Evolutionary conservation across 2,888 invertebrate species (phyloP).

Genomic region (Drosophila paranaensis): DNA sequence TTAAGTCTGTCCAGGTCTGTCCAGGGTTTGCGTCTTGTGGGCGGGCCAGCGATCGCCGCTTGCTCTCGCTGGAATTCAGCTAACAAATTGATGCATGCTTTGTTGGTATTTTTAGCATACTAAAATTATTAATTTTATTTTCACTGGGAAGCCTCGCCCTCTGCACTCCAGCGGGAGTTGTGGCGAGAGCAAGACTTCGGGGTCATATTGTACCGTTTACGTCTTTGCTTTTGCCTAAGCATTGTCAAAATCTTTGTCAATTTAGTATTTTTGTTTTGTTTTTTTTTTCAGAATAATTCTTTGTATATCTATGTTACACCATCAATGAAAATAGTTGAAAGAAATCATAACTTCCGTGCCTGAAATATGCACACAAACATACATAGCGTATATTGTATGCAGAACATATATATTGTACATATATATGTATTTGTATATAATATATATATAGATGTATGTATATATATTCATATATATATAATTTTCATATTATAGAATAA

Average conservation of each 20-base stretch:
- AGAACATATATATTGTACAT: slow-evolving; percentile 12
- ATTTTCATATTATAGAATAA: slow-evolving; percentile 26
- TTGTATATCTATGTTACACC: slow-evolving; percentile 75
- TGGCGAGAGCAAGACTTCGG: slow-evolving; percentile 14
- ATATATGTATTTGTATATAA: slow-evolving; percentile 21
- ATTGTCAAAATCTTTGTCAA: slow-evolving; percentile 4
- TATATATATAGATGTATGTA: slow-evolving; percentile 17
- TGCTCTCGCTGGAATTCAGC: slow-evolving; percentile 5
- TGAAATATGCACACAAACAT: slow-evolving; percentile 22
- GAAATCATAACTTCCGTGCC: slow-evolving; percentile 53
- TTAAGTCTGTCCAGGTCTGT: slow-evolving; percentile 15
- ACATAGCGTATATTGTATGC: slow-evolving; percentile 22
- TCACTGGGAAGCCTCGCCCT: slow-evolving; percentile 13
- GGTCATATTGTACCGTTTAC: slow-evolving; percentile 38
- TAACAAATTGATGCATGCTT: slow-evolving; percentile 5
- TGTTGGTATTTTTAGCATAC: slow-evolving; percentile 3
- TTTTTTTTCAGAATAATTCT: slow-evolving; percentile 14
- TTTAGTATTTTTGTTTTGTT: not conserved
- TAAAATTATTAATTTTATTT: not conserved
- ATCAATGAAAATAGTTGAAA: slow-evolving; percentile 68
- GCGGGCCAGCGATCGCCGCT: slow-evolving; percentile 1
- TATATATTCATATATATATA: slow-evolving; percentile 8
- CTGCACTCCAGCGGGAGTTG: slow-evolving; percentile 14
- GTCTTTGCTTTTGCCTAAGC: not conserved
- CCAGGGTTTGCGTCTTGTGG: not conserved